A percentile compares a stretch with the other conserved stretches of the same genome.
These are phyloP conservation scores for Dinomys branickii DNA, from an alignment of 2,113 vertebrate genomes.

Conservation along the genomic window DNA sequence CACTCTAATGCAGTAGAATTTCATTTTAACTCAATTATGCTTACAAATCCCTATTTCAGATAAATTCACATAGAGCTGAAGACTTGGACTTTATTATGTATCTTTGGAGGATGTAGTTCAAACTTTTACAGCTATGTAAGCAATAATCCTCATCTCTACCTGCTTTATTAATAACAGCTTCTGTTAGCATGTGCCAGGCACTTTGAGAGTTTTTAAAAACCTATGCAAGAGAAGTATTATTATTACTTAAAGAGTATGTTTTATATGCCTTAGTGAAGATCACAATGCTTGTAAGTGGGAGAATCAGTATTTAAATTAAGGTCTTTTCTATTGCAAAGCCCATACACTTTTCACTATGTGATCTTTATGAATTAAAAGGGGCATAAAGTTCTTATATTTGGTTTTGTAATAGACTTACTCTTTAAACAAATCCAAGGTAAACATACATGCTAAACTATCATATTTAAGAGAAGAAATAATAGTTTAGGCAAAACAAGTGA, in stretches of 20 bases:
- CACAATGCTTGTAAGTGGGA: neutral
- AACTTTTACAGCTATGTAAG: neutral
- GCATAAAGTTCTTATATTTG: neutral
- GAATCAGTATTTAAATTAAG: neutral
- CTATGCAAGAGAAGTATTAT: neutral
- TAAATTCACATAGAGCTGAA: neutral
- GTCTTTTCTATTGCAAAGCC: neutral
- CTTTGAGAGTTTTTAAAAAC: neutral
- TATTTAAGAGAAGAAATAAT: slow-evolving; percentile 21
- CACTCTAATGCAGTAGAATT: neutral
- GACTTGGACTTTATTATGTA: neutral
- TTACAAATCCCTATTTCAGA: neutral
- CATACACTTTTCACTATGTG: neutral
- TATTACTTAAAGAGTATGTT: neutral
- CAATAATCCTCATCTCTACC: neutral
- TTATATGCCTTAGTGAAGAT: neutral
- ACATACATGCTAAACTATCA: neutral
- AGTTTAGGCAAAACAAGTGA: neutral
- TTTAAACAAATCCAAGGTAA: slow-evolving; percentile 21
- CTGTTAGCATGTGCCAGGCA: neutral
- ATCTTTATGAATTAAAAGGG: neutral
- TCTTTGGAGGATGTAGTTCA: neutral
- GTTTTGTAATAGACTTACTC: neutral
- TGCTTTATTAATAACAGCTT: neutral
- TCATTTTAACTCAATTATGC: neutral